Evolutionary conservation across 2,888 invertebrate species (phyloP).

Genomic region (Sisyra nigra): DNA sequence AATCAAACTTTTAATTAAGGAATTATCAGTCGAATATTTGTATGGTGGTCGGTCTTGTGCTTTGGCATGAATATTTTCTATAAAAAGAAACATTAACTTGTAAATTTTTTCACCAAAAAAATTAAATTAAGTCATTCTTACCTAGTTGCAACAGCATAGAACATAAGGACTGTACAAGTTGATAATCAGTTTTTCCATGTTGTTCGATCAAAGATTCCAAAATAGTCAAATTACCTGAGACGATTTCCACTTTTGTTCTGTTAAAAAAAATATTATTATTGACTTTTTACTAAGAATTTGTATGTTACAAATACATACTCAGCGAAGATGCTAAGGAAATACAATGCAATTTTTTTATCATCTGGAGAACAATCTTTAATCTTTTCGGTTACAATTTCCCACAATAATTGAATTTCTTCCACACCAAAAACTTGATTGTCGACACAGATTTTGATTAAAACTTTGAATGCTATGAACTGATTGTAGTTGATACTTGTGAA

Average conservation of each 20-base stretch:
- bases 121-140: slow-evolving; percentile 8
- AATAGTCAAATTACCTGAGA: slow-evolving; percentile 52
- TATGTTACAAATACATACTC: slow-evolving; percentile 20
- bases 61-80: neutral
- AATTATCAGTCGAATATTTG: too few species aligned
- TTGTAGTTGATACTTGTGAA: slow-evolving; percentile 35
- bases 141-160: slow-evolving; percentile 35
- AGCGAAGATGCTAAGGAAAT: slow-evolving; percentile 64
- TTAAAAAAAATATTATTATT: slow-evolving; percentile 17
- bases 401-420: slow-evolving; percentile 50
- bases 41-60: too few species aligned
- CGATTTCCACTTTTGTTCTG: slow-evolving; percentile 39
- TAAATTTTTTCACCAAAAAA: too few species aligned
- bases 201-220: slow-evolving; percentile 50
- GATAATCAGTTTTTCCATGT: slow-evolving; percentile 31
- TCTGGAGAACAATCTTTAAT: slow-evolving; percentile 48
- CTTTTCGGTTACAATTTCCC: slow-evolving; percentile 69
- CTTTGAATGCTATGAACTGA: slow-evolving; percentile 42
- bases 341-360: slow-evolving; percentile 57
- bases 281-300: neutral
- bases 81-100: slow-evolving; percentile 3
- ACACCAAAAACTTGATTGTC: slow-evolving; percentile 36
- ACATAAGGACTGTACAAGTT: slow-evolving; percentile 40
- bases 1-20: too few species aligned
- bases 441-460: slow-evolving; percentile 44